phyloP scores from a whole-genome alignment of 2,888 invertebrate genomes.

The Caenorhabditis imperialis region DNA sequence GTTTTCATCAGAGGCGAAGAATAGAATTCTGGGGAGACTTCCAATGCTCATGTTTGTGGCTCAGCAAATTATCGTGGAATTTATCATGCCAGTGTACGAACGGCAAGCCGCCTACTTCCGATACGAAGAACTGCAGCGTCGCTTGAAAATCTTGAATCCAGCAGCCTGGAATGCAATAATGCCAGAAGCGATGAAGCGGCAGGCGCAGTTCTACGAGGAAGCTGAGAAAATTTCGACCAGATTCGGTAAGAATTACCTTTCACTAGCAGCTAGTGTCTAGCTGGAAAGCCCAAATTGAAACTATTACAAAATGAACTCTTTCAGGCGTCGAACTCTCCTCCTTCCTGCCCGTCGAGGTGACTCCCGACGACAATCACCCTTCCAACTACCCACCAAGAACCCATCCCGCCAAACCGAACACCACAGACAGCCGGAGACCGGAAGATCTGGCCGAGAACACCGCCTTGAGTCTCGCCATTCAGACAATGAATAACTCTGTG shows the following conservation, averaged over 20 bases:
- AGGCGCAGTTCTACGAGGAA: constrained; percentile 20
- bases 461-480: constrained; percentile 18
- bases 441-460: not conserved
- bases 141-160: constrained; percentile 24
- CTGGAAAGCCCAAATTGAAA: too few relatives aligned
- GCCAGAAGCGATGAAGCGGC: constrained; percentile 1
- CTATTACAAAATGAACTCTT: too few relatives aligned
- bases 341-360: constrained; percentile 18
- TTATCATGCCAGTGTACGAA: constrained; percentile 42
- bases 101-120: constrained; percentile 43
- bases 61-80: constrained; percentile 29
- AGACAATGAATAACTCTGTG: constrained; percentile 7
- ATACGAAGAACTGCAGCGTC: constrained; percentile 45
- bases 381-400: constrained; percentile 37
- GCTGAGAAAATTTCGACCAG: constrained; percentile 24
- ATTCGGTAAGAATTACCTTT: constrained; percentile 27
- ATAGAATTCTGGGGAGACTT: constrained; percentile 5
- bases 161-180: constrained; percentile 11
- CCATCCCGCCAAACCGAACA: not conserved
- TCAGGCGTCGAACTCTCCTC: constrained; percentile 19
- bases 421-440: too few relatives aligned
- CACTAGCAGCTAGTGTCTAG: too few relatives aligned
- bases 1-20: constrained; percentile 11
- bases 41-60: constrained; percentile 41
- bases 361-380: constrained; percentile 40